Evolutionary conservation across 2,797 vertebrate genomes (phyloP), one percentile per base, ranked within the genome.

Genomic region (Cercopithecus mitis): DNA sequence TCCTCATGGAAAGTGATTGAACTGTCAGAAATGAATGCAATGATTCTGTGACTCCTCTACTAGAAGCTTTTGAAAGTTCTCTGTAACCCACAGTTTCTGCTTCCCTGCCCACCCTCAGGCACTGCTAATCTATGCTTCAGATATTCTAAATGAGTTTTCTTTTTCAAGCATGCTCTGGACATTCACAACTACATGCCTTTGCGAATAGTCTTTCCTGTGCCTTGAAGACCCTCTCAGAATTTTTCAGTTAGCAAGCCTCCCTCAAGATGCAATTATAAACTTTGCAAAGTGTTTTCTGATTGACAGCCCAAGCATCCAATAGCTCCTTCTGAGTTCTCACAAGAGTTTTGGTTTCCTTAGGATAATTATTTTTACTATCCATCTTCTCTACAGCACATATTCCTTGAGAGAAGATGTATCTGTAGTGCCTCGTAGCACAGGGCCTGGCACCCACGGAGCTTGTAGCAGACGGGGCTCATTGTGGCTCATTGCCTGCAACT

Each of bases 331-430:
- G 12, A 36, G 13, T 15, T 50, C 30, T 76, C 41, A 22, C 5
- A 58, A 45, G 33, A 52, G 14, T 2, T 52, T 24, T 52, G 6
- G n/a, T 91, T 58, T 80, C 13, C 52, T 50, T n/a, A 24, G 2
- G 12, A n/a, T 7, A 14, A 11, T 5, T 43, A 4, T 19, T 30
- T 79, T 79, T 15, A 27, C 33, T 14, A n/a, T 55, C 25, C 25
- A 3, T 36, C 17, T 15, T 84, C 55, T 43, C 22, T 9, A 12
- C 0, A 4, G 1, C 2, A 4, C 3, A 17, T 0, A 2, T 57
- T 36, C 9, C 36, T 39, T 10, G 2, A 47, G 17, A n/a, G 47
- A 36, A 50, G n/a, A 8, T 4, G 17, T 79, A 9, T 15, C 90
- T 61, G 2, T 5, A 27, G 22, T 1, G 20, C 22, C 41, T 52